phyloP scores from a whole-genome alignment of 2,888 invertebrate genomes.

The Athalia rosae region DNA sequence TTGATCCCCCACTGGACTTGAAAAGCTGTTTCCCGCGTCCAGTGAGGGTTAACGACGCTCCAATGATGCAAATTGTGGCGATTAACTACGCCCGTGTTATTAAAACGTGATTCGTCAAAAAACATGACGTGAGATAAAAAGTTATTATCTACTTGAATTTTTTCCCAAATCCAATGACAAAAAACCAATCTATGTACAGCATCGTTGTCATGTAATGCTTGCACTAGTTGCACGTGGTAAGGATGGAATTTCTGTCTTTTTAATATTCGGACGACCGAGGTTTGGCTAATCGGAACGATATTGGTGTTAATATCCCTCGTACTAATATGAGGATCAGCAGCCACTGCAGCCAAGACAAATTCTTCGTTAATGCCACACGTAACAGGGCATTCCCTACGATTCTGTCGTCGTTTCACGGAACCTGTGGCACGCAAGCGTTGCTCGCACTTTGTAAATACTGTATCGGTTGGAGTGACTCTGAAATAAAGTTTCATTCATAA shows the following conservation, averaged over 20 bases:
- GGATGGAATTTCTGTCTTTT: not conserved
- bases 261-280: conserved; percentile 59
- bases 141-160: not conserved
- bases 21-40: conserved; percentile 16
- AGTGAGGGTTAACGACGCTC: conserved; percentile 11
- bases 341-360: not conserved
- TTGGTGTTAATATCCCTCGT: not conserved
- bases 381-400: conserved; percentile 11
- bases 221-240: conserved; percentile 27
- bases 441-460: not conserved
- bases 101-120: conserved; percentile 31
- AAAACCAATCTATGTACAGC: conserved; percentile 39
- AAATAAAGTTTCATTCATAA: not conserved
- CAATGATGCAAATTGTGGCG: conserved; percentile 29
- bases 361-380: conserved; percentile 7
- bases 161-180: conserved; percentile 34
- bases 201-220: conserved; percentile 44
- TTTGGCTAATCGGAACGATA: not conserved
- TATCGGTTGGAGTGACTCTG: not conserved
- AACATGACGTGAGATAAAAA: conserved; percentile 33
- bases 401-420: not conserved
- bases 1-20: conserved; percentile 15
- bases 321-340: not conserved
- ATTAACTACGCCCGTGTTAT: conserved; percentile 30
- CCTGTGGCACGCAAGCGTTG: not conserved